phyloP scores from a whole-genome alignment of 2,888 invertebrate genomes.

The Seira ritae region DNA sequence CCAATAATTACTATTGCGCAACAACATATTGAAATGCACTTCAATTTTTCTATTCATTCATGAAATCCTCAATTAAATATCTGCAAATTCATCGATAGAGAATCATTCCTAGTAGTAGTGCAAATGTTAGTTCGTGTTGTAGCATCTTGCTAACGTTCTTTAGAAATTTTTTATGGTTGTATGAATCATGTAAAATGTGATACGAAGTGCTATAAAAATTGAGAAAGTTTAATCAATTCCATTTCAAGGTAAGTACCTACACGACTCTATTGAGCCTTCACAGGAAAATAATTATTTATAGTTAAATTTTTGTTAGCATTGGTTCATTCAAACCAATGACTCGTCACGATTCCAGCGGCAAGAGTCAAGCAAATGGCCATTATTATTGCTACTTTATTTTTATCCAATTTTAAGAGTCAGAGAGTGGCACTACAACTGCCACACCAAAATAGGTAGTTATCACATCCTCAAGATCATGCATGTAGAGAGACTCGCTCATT shows the following conservation, averaged over 20 bases:
- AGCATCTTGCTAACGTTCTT: too few relatives aligned
- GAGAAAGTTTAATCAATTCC: conserved; percentile 14
- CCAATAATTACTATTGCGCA: too few relatives aligned
- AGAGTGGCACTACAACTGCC: background rate
- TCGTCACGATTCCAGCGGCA: conserved; percentile 11
- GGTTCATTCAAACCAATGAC: background rate
- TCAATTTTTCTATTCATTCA: too few relatives aligned
- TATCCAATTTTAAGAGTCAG: conserved; percentile 8
- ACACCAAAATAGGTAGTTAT: conserved; percentile 18
- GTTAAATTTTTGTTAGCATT: conserved; percentile 6
- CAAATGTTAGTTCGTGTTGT: too few relatives aligned
- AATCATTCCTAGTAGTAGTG: too few relatives aligned
- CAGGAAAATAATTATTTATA: conserved; percentile 10
- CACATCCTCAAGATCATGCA: conserved; percentile 18
- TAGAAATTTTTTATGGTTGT: too few relatives aligned
- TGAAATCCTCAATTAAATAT: too few relatives aligned
- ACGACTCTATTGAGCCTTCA: background rate
- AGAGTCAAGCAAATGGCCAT: too few relatives aligned
- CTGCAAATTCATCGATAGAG: too few relatives aligned
- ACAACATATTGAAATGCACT: too few relatives aligned
- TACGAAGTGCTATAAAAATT: conserved; percentile 6
- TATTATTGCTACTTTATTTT: conserved; percentile 1
- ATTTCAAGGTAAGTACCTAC: conserved; percentile 20
- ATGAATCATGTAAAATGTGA: too few relatives aligned
- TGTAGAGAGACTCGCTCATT: background rate